A percentile compares a stretch with the other conserved stretches of the same genome.
Conservation (phyloP, 2,113 vertebrate species). For the Cinclus cinclus region DNA sequence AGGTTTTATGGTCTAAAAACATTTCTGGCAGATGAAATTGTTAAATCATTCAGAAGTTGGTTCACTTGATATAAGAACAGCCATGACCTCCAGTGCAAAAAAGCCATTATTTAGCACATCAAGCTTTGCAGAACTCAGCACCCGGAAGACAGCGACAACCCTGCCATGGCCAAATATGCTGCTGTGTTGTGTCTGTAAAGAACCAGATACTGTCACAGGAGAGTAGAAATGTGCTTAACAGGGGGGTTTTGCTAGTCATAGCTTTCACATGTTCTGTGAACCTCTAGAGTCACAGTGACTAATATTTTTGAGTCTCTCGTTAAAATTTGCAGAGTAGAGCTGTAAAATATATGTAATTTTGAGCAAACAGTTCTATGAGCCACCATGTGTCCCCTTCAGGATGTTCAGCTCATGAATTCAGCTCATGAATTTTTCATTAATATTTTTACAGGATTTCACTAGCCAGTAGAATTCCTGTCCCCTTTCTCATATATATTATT, state of each 20-base stretch:
- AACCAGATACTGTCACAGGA: background rate
- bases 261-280: background rate
- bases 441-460: background rate
- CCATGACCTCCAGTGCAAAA: background rate
- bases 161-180: background rate
- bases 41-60: background rate
- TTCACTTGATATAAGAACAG: background rate
- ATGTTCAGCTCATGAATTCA: background rate
- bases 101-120: background rate
- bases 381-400: background rate
- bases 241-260: background rate
- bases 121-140: background rate
- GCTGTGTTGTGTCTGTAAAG: background rate
- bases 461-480: background rate
- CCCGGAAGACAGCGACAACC: background rate
- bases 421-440: background rate
- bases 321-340: background rate
- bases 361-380: background rate
- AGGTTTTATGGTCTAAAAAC: background rate
- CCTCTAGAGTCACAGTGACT: background rate
- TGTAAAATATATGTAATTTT: background rate
- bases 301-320: background rate
- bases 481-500: background rate
- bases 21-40: background rate
- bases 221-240: background rate